Evolutionary conservation across 2,888 invertebrate genomes (phyloP).

Genomic region (Baccha elongata): DNA sequence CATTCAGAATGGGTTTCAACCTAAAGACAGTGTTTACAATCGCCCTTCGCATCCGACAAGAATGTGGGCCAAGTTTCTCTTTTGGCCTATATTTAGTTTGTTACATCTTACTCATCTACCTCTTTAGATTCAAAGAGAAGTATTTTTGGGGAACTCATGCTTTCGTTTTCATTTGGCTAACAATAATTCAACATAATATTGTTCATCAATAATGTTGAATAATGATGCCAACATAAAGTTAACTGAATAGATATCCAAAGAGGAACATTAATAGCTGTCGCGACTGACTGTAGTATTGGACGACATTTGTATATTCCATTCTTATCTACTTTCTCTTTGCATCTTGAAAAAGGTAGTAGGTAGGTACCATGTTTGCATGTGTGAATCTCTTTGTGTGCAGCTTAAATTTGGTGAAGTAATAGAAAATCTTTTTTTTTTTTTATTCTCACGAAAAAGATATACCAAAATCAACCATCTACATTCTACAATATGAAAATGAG

Average conservation of each 20-base stretch:
- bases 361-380: not conserved
- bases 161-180: not conserved
- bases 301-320: slow-evolving; percentile 35
- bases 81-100: slow-evolving; percentile 64
- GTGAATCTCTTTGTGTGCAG: not conserved
- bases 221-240: no score
- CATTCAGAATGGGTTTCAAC: no score
- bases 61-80: slow-evolving; percentile 57
- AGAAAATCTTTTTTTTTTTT: no score
- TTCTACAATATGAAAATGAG: no score
- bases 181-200: not conserved
- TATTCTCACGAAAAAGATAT: no score
- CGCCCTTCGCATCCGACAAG: slow-evolving; percentile 43
- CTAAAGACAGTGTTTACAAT: not conserved
- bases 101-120: slow-evolving; percentile 19
- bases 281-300: slow-evolving; percentile 21
- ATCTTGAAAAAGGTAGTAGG: slow-evolving; percentile 31
- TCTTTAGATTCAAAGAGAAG: not conserved
- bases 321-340: slow-evolving; percentile 59
- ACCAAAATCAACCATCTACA: no score
- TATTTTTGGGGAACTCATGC: not conserved
- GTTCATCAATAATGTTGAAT: no score
- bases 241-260: no score
- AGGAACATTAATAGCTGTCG: no score
- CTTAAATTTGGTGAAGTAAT: not conserved